Conservation (phyloP, 2,113 vertebrate genomes). For the Bucco capensis region DNA sequence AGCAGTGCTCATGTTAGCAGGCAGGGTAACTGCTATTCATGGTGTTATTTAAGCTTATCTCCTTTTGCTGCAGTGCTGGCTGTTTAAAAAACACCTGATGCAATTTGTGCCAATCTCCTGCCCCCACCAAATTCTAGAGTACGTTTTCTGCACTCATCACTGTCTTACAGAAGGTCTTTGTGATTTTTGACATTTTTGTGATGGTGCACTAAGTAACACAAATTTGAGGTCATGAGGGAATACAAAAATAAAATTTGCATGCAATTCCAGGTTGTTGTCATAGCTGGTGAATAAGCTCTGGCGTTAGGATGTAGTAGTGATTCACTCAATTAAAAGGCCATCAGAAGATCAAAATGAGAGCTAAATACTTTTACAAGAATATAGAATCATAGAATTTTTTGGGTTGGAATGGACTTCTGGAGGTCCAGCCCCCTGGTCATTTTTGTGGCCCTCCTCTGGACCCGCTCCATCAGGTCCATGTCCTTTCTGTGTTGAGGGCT, state of each 20-base stretch:
- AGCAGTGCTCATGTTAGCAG: background rate
- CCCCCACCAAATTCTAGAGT: background rate
- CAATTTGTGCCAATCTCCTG: background rate
- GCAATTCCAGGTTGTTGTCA: conserved; percentile 8
- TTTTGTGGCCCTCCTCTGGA: too few species aligned
- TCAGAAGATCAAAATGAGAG: conserved; percentile 39
- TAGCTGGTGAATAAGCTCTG: conserved; percentile 21
- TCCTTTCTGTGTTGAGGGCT: too few species aligned
- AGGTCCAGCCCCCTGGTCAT: too few species aligned
- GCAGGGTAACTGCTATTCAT: background rate
- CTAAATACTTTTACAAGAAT: conserved; percentile 43
- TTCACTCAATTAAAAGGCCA: conserved; percentile 50
- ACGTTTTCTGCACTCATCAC: background rate
- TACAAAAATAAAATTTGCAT: conserved; percentile 27
- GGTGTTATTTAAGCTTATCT: background rate
- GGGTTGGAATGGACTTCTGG: too few species aligned
- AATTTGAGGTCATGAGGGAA: background rate
- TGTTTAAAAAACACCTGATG: background rate
- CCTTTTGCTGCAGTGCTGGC: background rate
- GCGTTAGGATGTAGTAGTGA: conserved; percentile 19
- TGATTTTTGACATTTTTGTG: background rate
- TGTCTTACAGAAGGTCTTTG: background rate
- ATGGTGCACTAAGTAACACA: background rate
- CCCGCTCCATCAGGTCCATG: too few species aligned
- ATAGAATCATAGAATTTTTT: too few species aligned